phyloP scores from a whole-genome alignment of 2,113 vertebrate species.

The Ranitomeya variabilis region DNA sequence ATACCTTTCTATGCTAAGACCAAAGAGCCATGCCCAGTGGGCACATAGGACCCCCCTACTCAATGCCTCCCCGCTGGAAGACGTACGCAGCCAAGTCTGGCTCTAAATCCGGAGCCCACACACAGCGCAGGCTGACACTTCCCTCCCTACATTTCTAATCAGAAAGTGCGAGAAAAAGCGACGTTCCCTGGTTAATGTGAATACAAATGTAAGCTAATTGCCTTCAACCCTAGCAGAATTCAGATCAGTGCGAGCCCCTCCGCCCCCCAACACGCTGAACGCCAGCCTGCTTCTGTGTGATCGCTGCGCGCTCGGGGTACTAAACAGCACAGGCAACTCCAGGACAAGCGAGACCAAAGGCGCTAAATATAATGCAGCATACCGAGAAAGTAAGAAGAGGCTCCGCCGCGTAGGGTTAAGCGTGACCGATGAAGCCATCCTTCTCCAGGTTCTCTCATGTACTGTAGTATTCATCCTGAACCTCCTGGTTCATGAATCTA shows the following conservation, averaged over 20 bases:
- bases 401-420: neutral
- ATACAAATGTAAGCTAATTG: conserved; percentile 52
- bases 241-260: conserved; percentile 12
- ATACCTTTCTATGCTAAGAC: too few relatives aligned
- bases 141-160: conserved; percentile 26
- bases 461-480: too few relatives aligned
- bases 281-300: neutral
- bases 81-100: neutral
- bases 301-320: neutral
- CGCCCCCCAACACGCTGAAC: neutral
- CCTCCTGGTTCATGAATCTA: too few relatives aligned
- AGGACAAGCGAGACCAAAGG: neutral
- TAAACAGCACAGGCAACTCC: neutral
- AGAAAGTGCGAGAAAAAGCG: conserved; percentile 21
- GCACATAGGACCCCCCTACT: neutral
- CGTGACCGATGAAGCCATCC: too few relatives aligned
- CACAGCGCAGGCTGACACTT: conserved; percentile 32
- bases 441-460: too few relatives aligned
- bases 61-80: neutral
- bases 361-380: neutral
- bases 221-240: conserved; percentile 36
- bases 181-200: conserved; percentile 39
- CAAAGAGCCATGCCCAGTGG: neutral
- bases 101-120: conserved; percentile 40
- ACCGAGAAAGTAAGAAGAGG: neutral